Conservation (phyloP, 2,113 vertebrate species). For the Piaya cayana region DNA sequence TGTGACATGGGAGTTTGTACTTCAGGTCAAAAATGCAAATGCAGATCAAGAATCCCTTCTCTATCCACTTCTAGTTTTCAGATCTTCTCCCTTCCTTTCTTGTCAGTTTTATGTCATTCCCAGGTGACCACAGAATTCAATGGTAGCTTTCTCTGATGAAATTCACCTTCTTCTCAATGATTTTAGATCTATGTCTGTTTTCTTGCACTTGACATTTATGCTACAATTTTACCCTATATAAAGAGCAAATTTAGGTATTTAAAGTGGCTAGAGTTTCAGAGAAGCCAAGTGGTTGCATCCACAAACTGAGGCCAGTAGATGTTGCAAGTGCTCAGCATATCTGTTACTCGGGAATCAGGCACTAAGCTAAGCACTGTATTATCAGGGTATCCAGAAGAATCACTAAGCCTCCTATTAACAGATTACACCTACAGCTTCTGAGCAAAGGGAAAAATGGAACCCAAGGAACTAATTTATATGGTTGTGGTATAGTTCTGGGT, state of each 20-base stretch:
- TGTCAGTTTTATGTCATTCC: background rate
- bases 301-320: background rate
- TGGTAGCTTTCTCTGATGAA: background rate
- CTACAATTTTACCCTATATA: background rate
- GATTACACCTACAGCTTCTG: background rate
- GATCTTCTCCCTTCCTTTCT: background rate
- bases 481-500: background rate
- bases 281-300: background rate
- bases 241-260: background rate
- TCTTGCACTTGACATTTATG: background rate
- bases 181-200: background rate
- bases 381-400: background rate
- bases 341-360: background rate
- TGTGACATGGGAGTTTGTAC: background rate
- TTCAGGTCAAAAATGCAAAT: background rate
- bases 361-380: background rate
- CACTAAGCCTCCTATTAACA: background rate
- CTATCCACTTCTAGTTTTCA: background rate
- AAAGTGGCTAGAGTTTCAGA: background rate
- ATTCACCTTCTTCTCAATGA: background rate
- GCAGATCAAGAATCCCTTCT: background rate
- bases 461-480: background rate
- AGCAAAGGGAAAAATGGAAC: background rate
- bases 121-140: background rate
- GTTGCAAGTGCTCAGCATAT: background rate